Evolutionary conservation across 92 coral and sea anemone species (phyloP).

Genomic region (Porites rus): DNA sequence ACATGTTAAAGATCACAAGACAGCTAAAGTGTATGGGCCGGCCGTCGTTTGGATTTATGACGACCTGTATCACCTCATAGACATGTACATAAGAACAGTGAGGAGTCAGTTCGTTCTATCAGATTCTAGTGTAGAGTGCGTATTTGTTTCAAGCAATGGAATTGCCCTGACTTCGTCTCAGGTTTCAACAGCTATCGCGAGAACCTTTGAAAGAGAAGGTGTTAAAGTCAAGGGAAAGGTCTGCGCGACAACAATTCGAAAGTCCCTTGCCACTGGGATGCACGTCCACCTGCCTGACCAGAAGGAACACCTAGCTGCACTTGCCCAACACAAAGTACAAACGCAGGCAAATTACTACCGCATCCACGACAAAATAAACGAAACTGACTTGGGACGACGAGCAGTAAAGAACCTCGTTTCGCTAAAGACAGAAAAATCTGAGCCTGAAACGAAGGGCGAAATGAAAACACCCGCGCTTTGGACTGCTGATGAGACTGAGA

Average conservation of each 20-base stretch:
- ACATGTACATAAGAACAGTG: slow-evolving; percentile 54
- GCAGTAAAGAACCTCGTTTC: slow-evolving; percentile 58
- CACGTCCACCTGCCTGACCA: slow-evolving; percentile 56
- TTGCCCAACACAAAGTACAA: slow-evolving; percentile 58
- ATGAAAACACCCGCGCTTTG: slow-evolving; percentile 26
- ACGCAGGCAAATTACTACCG: slow-evolving; percentile 54
- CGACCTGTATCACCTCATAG: slow-evolving; percentile 39
- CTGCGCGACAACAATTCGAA: slow-evolving; percentile 52
- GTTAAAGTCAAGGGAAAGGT: slow-evolving; percentile 38
- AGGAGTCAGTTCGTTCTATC: slow-evolving; percentile 35
- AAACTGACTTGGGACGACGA: slow-evolving; percentile 63
- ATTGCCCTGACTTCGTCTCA: slow-evolving; percentile 60
- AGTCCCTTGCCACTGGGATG: slow-evolving; percentile 65
- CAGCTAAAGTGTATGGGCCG: slow-evolving; percentile 52
- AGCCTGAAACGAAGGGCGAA: not conserved
- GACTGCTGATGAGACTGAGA: slow-evolving; percentile 44
- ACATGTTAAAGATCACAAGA: slow-evolving; percentile 58
- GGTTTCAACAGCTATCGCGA: slow-evolving; percentile 50
- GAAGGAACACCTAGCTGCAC: slow-evolving; percentile 57
- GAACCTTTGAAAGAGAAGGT: slow-evolving; percentile 65
- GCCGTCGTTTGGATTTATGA: slow-evolving; percentile 66
- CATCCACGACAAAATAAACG: slow-evolving; percentile 53
- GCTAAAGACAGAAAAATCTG: slow-evolving; percentile 15
- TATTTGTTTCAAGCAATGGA: slow-evolving; percentile 66
- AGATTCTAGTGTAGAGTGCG: slow-evolving; percentile 13